These are phyloP conservation scores for Drosophila melanica DNA, from an alignment of 1,140 invertebrate genomes.

Conservation along the genomic window DNA sequence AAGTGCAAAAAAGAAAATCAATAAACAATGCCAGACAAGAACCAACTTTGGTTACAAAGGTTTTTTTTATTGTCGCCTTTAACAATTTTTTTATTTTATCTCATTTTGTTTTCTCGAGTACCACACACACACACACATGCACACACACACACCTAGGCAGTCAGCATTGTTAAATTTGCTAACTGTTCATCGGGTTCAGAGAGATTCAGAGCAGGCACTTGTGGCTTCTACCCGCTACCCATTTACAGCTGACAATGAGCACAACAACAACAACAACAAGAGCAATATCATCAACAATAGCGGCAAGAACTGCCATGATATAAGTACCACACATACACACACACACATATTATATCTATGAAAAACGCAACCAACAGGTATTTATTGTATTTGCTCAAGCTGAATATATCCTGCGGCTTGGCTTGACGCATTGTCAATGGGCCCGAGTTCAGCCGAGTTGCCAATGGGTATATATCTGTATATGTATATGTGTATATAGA, in stretches of 20 bases:
- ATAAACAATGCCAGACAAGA: conserved; percentile 61
- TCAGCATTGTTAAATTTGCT: conserved; percentile 42
- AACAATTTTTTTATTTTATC: conserved; percentile 36
- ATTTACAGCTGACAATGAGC: conserved; percentile 38
- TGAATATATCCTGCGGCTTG: conserved; percentile 80
- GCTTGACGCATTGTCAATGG: conserved; percentile 73
- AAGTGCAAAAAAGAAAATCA: conserved; percentile 67
- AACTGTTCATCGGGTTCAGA: conserved; percentile 43
- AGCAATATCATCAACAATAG: conserved; percentile 67
- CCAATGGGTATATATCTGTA: conserved; percentile 4
- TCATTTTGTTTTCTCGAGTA: conserved; percentile 45
- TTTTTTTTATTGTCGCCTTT: conserved; percentile 33
- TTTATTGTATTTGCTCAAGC: conserved; percentile 79
- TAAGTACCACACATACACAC: conserved; percentile 41
- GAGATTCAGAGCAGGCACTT: conserved; percentile 42
- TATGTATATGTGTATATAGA: neutral
- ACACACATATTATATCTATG: conserved; percentile 8
- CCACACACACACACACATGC: conserved; percentile 9
- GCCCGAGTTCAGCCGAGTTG: conserved; percentile 29
- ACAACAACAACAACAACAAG: conserved; percentile 18
- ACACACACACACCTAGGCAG: neutral
- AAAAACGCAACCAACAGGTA: conserved; percentile 69
- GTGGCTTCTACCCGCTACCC: conserved; percentile 40
- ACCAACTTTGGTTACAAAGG: conserved; percentile 41
- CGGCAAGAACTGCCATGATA: conserved; percentile 43